Evolutionary conservation across 2,797 vertebrate genomes (phyloP).

Genomic region (Sebastes trivittatus): DNA sequence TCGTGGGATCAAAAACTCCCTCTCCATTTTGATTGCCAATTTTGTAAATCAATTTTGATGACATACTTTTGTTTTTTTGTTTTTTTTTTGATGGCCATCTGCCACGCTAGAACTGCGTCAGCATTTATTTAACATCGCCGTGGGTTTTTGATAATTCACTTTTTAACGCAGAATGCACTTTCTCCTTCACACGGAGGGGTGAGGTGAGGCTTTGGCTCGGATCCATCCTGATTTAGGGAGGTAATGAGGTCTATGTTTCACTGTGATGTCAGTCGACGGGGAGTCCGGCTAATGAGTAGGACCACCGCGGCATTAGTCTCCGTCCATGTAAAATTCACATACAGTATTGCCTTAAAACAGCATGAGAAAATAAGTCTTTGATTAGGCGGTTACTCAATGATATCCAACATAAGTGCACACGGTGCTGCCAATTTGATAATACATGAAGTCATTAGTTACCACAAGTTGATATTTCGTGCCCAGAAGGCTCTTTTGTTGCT

Average conservation of each 20-base stretch:
- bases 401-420: slow-evolving; percentile 20
- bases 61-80: background rate
- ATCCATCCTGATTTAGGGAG: slow-evolving; percentile 57
- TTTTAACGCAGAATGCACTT: slow-evolving; percentile 24
- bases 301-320: slow-evolving; percentile 44
- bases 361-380: slow-evolving; percentile 55
- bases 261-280: slow-evolving; percentile 48
- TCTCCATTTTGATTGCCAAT: slow-evolving; percentile 40
- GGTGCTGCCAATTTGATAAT: slow-evolving; percentile 31
- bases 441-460: slow-evolving; percentile 60
- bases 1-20: slow-evolving; percentile 37
- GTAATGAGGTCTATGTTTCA: slow-evolving; percentile 69
- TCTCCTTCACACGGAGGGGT: slow-evolving; percentile 33
- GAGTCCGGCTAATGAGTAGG: slow-evolving; percentile 68
- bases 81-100: slow-evolving; percentile 50
- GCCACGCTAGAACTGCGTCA: slow-evolving; percentile 33
- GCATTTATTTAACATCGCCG: slow-evolving; percentile 30
- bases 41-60: slow-evolving; percentile 43
- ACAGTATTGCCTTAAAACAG: slow-evolving; percentile 48
- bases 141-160: slow-evolving; percentile 20
- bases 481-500: slow-evolving; percentile 47
- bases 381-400: slow-evolving; percentile 41
- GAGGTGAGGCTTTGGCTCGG: slow-evolving; percentile 45
- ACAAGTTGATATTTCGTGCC: slow-evolving; percentile 45
- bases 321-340: slow-evolving; percentile 49